Conservation (phyloP, 2,888 invertebrate genomes). For the Rhogogaster chlorosoma region DNA sequence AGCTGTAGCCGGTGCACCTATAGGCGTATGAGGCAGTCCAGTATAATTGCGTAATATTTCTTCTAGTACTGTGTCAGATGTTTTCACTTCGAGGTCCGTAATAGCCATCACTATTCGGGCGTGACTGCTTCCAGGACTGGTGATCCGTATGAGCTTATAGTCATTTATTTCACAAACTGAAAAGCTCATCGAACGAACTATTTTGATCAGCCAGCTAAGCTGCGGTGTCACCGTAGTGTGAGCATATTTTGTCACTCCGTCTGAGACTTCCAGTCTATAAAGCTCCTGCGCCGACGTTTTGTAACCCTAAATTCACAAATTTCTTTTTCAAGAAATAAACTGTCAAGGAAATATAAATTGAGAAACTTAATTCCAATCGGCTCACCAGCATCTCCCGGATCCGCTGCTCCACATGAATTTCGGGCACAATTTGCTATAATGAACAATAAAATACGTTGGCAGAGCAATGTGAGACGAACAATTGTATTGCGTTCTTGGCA, state of each 20-base stretch:
- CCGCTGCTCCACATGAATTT: conserved; percentile 86
- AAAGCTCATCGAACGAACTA: conserved; percentile 83
- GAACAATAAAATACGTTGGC: conserved; percentile 53
- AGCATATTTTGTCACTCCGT: conserved; percentile 90
- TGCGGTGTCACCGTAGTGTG: conserved; percentile 96
- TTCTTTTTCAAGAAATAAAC: background rate
- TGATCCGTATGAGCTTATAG: conserved; percentile 90
- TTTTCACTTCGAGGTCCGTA: conserved; percentile 87
- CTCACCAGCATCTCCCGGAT: conserved; percentile 87
- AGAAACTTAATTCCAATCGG: conserved; percentile 45
- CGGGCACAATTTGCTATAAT: conserved; percentile 86
- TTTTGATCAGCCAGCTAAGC: conserved; percentile 81
- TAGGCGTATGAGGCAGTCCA: conserved; percentile 92
- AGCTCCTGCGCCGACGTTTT: conserved; percentile 89
- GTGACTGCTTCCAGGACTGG: conserved; percentile 81
- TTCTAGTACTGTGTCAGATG: conserved; percentile 86
- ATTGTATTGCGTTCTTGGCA: background rate
- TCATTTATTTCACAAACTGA: conserved; percentile 90
- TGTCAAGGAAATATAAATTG: background rate
- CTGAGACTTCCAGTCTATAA: conserved; percentile 91
- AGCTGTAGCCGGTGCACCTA: conserved; percentile 69
- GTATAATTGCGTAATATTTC: conserved; percentile 80
- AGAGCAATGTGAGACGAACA: background rate
- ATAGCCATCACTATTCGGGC: conserved; percentile 91
- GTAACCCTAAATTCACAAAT: conserved; percentile 79